Conservation (phyloP, 2,113 vertebrate species). For the Syngnathus scovelli region DNA sequence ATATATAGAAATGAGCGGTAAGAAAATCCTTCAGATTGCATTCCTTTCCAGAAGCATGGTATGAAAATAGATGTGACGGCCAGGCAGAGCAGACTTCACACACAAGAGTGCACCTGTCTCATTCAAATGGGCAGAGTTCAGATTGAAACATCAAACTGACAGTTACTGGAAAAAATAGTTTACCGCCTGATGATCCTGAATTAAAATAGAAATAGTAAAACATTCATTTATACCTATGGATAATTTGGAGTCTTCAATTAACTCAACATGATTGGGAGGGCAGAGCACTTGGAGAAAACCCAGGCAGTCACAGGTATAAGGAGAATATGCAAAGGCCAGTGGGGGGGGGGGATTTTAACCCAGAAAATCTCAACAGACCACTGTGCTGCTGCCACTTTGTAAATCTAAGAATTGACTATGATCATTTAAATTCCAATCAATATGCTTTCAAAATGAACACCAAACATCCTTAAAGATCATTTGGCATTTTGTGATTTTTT, state of each 20-base stretch:
- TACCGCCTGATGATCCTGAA: background rate
- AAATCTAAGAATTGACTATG: too few species aligned
- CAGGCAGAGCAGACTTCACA: constrained; percentile 14
- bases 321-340: too few species aligned
- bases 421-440: too few species aligned
- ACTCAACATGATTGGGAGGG: background rate
- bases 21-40: constrained; percentile 24
- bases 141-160: constrained; percentile 44
- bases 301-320: too few species aligned
- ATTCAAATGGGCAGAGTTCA: constrained; percentile 34
- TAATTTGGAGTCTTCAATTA: background rate
- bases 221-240: background rate
- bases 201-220: background rate
- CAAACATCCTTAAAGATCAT: too few species aligned
- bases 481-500: too few species aligned
- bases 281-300: background rate
- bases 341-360: background rate
- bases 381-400: background rate
- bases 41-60: constrained; percentile 31
- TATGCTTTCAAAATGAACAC: too few species aligned
- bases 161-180: background rate
- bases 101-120: constrained; percentile 15
- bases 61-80: constrained; percentile 38
- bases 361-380: background rate
- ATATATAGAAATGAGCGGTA: constrained; percentile 50